Evolutionary conservation across 2,888 invertebrate genomes (phyloP), one percentile per base, ranked within the genome.

Genomic region (Trissolcus brochymenae): DNA sequence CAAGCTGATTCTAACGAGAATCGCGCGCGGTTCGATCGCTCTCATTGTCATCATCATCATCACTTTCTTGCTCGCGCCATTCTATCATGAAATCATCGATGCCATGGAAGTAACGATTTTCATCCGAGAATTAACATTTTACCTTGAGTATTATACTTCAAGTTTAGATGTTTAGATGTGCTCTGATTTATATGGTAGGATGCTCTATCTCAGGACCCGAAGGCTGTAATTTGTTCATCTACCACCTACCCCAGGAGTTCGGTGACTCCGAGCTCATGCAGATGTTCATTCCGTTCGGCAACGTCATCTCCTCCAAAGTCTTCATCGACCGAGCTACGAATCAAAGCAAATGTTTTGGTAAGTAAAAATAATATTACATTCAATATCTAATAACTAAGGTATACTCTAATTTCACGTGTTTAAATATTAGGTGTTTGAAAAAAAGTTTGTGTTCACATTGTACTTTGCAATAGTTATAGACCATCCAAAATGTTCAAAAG

Each of bases 291-390:
- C 98, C 99, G 80, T 99, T 99, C 90, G 99, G 99, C 86, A 98
- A 97, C 91, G 98, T 99, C 89, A 98, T 99, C 92, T 98, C 98
- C 92, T 98, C 99, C 91, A 99, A 99, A 93, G 99, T 99, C 86
- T 99, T 99, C 92, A 98, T 99, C 90, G 99, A 99, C 91, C 95
- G 99, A 86, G 99, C 98, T 90, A 99, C 99, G 89, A 99, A 99
- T 91, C 99, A 99, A 92, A 98, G 98, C 94, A 99, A 99, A 93
- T 99, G 99, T 92, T 99, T 99, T 91, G 99, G 99, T 99, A 91
- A 93, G 96, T 91, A 81, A 29, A 2, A 29, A 29, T 7, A 29
- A 7, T 29, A 29, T 29, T 2, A 19, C 29, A 29, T 29, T 7
- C 1, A 3, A 7, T 6, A 29, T 29, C 4, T 29, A 7, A 29